Evolutionary conservation across 2,113 vertebrate species (phyloP).

Genomic region (Pachycephala philippinensis): DNA sequence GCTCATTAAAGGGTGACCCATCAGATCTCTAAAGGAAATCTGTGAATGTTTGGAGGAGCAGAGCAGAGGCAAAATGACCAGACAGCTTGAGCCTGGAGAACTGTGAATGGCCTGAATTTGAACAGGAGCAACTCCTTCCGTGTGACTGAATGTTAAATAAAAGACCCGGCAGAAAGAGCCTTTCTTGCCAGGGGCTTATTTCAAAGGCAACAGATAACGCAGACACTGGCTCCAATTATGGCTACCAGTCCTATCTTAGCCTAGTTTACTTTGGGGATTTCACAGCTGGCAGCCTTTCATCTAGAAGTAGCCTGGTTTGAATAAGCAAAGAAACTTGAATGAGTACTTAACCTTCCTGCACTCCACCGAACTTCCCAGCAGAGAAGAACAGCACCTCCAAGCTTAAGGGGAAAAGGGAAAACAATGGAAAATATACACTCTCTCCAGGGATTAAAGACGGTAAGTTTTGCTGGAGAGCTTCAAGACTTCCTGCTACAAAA

Average conservation of each 20-base stretch:
- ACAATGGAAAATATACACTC: slow-evolving; percentile 34
- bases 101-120: not conserved
- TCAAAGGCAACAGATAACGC: slow-evolving; percentile 48
- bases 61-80: not conserved
- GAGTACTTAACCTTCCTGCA: slow-evolving; percentile 62
- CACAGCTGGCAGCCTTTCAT: slow-evolving; percentile 56
- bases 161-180: not conserved
- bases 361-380: slow-evolving; percentile 40
- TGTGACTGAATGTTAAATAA: slow-evolving; percentile 2
- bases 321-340: slow-evolving; percentile 58
- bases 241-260: slow-evolving; percentile 24
- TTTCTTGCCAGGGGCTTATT: slow-evolving; percentile 36
- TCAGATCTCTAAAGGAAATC: not conserved
- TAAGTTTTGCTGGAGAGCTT: slow-evolving; percentile 20
- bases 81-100: not conserved
- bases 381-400: slow-evolving; percentile 48
- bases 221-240: slow-evolving; percentile 50
- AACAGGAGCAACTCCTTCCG: not conserved
- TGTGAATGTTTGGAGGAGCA: not conserved
- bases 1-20: not conserved
- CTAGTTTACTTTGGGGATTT: slow-evolving; percentile 60
- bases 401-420: slow-evolving; percentile 42
- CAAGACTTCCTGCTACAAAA: slow-evolving; percentile 1
- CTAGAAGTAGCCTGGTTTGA: slow-evolving; percentile 58
- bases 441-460: not conserved